These are phyloP conservation scores for Morinoia aosen DNA, from an alignment of 2,888 invertebrate genomes.

Conservation along the genomic window DNA sequence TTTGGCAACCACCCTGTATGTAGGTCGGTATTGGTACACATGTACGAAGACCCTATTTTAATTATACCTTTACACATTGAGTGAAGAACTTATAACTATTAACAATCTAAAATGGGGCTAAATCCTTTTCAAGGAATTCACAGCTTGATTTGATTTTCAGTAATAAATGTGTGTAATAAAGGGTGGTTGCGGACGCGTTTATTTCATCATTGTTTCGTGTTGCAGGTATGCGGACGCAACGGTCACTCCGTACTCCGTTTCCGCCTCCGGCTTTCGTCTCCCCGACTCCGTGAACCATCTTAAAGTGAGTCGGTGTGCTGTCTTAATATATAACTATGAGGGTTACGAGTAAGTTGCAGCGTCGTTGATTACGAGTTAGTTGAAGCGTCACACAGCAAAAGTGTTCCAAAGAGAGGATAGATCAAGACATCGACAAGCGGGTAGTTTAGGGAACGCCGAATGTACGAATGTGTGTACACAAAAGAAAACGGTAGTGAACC, in stretches of 20 bases:
- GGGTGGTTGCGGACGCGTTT: no score
- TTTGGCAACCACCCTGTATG: no score
- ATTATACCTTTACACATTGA: no score
- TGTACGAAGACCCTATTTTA: no score
- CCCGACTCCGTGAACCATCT: conserved; percentile 28
- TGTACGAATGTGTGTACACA: not conserved
- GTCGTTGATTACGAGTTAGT: not conserved
- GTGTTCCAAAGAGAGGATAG: not conserved
- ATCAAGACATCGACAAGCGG: not conserved
- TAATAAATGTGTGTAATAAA: no score
- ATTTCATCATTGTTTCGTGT: not conserved
- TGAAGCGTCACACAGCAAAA: not conserved
- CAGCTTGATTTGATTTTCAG: no score
- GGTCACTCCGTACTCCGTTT: not conserved
- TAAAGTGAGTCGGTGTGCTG: not conserved
- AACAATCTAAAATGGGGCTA: no score
- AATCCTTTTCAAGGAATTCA: no score
- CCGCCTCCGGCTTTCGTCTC: not conserved
- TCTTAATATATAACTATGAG: not conserved
- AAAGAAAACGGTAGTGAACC: not conserved
- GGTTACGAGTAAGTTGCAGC: not conserved
- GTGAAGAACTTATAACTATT: no score
- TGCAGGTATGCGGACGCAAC: not conserved
- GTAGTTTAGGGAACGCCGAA: no score
- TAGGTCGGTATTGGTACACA: no score